Percentiles rank a stretch among this genome's conserved stretches.
phyloP scores from a whole-genome alignment of 1,140 invertebrate genomes.

The Saxidomus purpurata region DNA sequence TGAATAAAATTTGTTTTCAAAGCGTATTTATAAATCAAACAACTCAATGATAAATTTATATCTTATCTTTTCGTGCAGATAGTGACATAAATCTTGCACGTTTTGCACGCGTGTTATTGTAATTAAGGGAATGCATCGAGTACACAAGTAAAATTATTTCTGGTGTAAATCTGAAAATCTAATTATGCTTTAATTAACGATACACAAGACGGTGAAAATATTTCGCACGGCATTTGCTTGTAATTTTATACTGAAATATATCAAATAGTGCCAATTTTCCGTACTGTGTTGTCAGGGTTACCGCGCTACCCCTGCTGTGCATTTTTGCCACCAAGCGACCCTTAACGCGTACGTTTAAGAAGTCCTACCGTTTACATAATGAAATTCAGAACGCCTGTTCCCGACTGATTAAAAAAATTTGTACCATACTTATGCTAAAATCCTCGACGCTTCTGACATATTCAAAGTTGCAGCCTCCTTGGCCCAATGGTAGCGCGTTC shows the following conservation, averaged over 20 bases:
- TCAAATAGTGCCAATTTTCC: neutral
- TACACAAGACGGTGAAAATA: constrained; percentile 27
- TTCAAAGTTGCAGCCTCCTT: too few species aligned
- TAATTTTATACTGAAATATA: constrained; percentile 36
- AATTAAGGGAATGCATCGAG: constrained; percentile 14
- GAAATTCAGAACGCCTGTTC: too few species aligned
- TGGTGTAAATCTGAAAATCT: constrained; percentile 51
- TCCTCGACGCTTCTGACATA: too few species aligned
- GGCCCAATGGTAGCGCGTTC: too few species aligned
- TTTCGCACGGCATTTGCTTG: neutral
- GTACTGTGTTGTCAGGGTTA: constrained; percentile 5
- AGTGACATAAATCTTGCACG: constrained; percentile 1
- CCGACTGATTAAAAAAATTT: too few species aligned
- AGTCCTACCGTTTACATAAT: neutral
- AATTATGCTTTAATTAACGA: constrained; percentile 53
- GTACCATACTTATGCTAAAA: too few species aligned
- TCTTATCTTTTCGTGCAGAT: neutral
- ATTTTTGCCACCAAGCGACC: neutral
- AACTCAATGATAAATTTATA: too few species aligned
- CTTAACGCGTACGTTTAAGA: neutral
- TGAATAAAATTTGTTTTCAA: too few species aligned
- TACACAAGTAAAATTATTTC: neutral
- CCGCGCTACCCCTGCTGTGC: neutral
- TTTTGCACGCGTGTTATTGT: neutral
- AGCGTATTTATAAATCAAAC: too few species aligned